Percentiles rank a stretch among this genome's conserved stretches.
Evolutionary conservation across 2,888 invertebrate species (phyloP).

Genomic region (Melinopterus prodromus): DNA sequence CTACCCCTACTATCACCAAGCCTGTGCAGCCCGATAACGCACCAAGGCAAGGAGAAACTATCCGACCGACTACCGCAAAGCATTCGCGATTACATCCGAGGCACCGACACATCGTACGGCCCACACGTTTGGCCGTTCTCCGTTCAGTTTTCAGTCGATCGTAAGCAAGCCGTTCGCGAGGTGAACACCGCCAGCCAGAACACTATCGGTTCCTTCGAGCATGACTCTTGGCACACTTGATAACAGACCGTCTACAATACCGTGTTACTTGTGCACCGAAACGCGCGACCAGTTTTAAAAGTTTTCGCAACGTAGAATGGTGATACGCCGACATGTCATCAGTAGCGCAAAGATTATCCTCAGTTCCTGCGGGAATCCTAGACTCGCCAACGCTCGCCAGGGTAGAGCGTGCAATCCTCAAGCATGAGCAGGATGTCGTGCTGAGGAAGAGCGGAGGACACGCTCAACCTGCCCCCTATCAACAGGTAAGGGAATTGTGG

Average conservation of each 20-base stretch:
- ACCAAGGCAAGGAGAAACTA: neutral
- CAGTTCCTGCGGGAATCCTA: constrained; percentile 62
- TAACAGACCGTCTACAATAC: neutral
- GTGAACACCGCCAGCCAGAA: neutral
- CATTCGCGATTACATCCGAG: neutral
- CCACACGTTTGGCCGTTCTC: neutral
- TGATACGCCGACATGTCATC: constrained; percentile 31
- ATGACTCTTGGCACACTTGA: neutral
- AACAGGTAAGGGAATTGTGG: constrained; percentile 12
- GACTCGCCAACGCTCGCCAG: constrained; percentile 69
- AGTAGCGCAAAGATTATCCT: constrained; percentile 44
- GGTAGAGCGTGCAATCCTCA: constrained; percentile 66
- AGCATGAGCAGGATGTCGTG: constrained; percentile 61
- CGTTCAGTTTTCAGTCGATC: neutral
- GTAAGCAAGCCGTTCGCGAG: neutral
- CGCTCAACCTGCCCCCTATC: constrained; percentile 17
- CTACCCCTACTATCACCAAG: neutral
- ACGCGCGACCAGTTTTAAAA: neutral
- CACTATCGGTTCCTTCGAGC: neutral
- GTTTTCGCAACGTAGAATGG: neutral
- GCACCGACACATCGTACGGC: neutral
- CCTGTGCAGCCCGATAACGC: no score
- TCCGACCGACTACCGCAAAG: neutral
- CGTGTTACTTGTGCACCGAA: neutral
- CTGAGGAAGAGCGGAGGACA: constrained; percentile 11